A percentile compares a stretch with the other conserved stretches of the same genome.
These are phyloP conservation scores for Diaperis boleti DNA, from an alignment of 2,888 invertebrate genomes.

Conservation along the genomic window DNA sequence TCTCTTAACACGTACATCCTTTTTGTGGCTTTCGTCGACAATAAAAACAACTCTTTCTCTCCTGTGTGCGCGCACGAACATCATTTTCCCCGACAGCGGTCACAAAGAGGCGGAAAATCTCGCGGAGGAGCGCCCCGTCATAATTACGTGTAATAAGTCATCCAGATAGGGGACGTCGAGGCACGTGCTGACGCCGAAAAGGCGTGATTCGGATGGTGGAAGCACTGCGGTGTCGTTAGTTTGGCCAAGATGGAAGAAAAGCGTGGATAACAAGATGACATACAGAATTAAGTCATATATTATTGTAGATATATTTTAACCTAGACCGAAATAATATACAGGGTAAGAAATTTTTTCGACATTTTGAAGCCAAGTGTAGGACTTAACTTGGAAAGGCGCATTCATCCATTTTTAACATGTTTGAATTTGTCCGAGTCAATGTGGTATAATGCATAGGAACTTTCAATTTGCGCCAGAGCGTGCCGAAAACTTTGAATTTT, in stretches of 20 bases:
- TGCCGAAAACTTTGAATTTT: constrained; percentile 10
- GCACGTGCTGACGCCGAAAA: constrained; percentile 8
- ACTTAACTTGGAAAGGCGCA: no score
- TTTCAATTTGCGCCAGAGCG: not conserved
- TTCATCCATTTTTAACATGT: no score
- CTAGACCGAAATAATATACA: no score
- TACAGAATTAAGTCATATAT: no score
- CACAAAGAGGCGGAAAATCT: constrained; percentile 21
- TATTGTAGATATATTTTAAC: no score
- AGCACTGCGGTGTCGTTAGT: no score
- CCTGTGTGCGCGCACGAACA: constrained; percentile 3
- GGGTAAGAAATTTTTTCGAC: no score
- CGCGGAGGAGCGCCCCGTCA: constrained; percentile 20
- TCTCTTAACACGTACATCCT: constrained; percentile 34
- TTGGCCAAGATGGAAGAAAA: no score
- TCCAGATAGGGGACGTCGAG: constrained; percentile 11
- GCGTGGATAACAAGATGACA: no score
- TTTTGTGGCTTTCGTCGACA: constrained; percentile 21
- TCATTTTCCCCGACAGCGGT: constrained; percentile 13
- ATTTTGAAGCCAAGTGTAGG: no score
- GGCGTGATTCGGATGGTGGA: constrained; percentile 28
- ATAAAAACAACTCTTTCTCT: constrained; percentile 9
- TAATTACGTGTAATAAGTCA: constrained; percentile 35
- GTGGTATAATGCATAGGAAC: no score
- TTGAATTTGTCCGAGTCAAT: no score